Evolutionary conservation across 2,797 vertebrate species (phyloP).

Genomic region (Pampus argenteus): DNA sequence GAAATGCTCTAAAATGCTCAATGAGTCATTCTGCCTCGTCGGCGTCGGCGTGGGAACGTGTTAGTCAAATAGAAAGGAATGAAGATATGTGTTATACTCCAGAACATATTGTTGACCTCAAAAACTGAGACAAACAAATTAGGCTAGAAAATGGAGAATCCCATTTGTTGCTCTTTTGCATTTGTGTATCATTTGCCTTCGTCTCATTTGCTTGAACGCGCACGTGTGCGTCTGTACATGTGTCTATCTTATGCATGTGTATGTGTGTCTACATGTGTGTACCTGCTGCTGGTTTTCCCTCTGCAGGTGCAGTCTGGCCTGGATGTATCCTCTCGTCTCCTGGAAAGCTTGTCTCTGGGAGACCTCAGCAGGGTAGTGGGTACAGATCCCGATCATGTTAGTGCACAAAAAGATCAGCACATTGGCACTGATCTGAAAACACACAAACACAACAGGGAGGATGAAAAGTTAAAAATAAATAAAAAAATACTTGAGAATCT

Average conservation of each 20-base stretch:
- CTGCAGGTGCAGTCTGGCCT: constrained; percentile 94
- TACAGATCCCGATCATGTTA: constrained; percentile 96
- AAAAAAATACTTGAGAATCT: not conserved
- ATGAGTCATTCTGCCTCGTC: constrained; percentile 73
- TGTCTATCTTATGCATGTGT: not conserved
- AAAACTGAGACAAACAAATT: constrained; percentile 70
- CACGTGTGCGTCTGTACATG: not conserved
- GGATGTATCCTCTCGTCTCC: constrained; percentile 97
- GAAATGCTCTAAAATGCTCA: too few species aligned
- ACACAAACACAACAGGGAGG: constrained; percentile 29
- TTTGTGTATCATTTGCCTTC: constrained; percentile 20
- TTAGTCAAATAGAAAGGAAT: constrained; percentile 70
- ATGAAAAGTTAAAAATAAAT: not conserved
- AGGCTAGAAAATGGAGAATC: constrained; percentile 44
- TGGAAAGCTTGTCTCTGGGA: constrained; percentile 98
- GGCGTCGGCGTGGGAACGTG: constrained; percentile 76
- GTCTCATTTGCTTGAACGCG: constrained; percentile 33
- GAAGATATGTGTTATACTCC: constrained; percentile 59
- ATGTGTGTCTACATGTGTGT: constrained; percentile 22
- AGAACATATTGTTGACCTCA: constrained; percentile 75
- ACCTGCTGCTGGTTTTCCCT: constrained; percentile 98
- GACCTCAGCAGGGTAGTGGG: constrained; percentile 96
- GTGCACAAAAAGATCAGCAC: constrained; percentile 94
- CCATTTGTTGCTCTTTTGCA: constrained; percentile 69
- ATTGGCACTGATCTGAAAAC: constrained; percentile 91